phyloP scores from a whole-genome alignment of 2,888 invertebrate species.

The Drosophila niveifrons region DNA sequence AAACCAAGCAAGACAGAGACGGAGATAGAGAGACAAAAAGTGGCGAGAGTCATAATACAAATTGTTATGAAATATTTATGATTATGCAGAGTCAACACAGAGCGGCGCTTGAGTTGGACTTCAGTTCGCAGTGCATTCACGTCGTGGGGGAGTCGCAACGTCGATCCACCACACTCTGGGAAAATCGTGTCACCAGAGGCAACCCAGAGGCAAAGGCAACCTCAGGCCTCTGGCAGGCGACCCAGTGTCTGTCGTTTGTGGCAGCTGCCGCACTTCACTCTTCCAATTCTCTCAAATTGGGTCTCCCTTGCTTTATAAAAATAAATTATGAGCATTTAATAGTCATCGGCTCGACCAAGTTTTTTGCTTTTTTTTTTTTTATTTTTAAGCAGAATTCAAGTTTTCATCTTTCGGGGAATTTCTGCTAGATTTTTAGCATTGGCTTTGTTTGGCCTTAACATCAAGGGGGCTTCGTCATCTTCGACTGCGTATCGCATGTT shows the following conservation, averaged over 20 bases:
- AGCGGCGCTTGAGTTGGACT: constrained; percentile 29
- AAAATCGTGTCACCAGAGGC: constrained; percentile 38
- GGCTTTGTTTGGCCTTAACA: not conserved
- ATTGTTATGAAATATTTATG: constrained; percentile 72
- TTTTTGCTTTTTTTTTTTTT: not conserved
- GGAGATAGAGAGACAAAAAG: not conserved
- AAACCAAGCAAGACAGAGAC: not conserved
- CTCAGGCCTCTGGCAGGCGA: too few relatives aligned
- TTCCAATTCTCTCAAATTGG: constrained; percentile 3
- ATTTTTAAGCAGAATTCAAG: constrained; percentile 19
- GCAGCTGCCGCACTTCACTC: constrained; percentile 24
- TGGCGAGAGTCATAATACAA: constrained; percentile 23
- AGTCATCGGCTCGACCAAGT: constrained; percentile 55
- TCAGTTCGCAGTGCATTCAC: constrained; percentile 1
- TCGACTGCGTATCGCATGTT: constrained; percentile 12
- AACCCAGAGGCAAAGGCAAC: not conserved
- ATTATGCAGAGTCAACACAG: constrained; percentile 56
- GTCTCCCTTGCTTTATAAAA: constrained; percentile 39
- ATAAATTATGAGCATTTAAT: constrained; percentile 64
- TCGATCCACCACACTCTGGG: constrained; percentile 34
- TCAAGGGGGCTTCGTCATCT: constrained; percentile 18
- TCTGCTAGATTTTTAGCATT: constrained; percentile 13
- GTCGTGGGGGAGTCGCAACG: constrained; percentile 7
- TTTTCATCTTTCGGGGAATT: constrained; percentile 13
- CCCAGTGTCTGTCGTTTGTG: constrained; percentile 44